These are phyloP conservation scores for Sitta carolinensis DNA, from an alignment of 2,797 vertebrate genomes.

Conservation along the genomic window DNA sequence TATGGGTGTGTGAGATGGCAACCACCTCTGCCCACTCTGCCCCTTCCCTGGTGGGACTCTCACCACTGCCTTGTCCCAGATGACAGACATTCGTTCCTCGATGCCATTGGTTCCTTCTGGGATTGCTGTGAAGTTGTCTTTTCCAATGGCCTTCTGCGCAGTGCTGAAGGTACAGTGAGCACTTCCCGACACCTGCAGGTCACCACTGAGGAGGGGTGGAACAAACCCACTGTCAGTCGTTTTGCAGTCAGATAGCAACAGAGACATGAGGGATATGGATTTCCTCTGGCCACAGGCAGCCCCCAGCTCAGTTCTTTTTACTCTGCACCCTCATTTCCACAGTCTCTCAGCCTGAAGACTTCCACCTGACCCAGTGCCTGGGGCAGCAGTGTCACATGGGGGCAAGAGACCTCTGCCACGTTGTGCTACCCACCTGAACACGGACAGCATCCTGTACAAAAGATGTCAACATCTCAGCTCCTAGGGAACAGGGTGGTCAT, in stretches of 20 bases:
- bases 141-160: conserved; percentile 96
- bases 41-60: conserved; percentile 3
- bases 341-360: not conserved
- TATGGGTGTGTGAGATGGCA: not conserved
- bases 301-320: not conserved
- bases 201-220: conserved; percentile 79
- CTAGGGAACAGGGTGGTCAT: not conserved
- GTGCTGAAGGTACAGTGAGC: conserved; percentile 97
- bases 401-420: not conserved
- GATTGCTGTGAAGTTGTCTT: conserved; percentile 97
- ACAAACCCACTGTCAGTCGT: not conserved
- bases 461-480: not conserved
- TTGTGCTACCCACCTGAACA: not conserved
- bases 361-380: not conserved
- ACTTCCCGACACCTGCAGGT: conserved; percentile 92
- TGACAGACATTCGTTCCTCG: conserved; percentile 94
- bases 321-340: not conserved
- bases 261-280: not conserved
- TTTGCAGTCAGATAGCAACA: not conserved
- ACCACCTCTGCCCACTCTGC: not conserved
- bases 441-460: not conserved
- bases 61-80: conserved; percentile 99
- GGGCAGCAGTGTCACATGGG: not conserved
- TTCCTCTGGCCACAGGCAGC: not conserved
- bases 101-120: conserved; percentile 95